These are phyloP conservation scores for Xylota sylvarum DNA, from an alignment of 2,888 invertebrate genomes.

Conservation along the genomic window DNA sequence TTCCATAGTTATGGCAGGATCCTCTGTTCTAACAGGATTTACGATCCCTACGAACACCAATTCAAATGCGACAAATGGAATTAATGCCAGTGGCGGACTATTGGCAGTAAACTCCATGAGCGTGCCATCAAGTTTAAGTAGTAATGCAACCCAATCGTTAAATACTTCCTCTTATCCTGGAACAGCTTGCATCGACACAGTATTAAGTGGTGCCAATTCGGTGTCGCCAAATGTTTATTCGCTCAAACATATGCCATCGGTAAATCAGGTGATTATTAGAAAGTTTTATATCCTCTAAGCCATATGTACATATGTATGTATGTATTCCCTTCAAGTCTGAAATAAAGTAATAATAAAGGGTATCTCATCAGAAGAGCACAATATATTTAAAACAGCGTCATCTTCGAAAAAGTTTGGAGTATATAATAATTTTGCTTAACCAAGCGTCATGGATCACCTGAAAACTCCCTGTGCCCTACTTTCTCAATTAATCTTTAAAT, in stretches of 20 bases:
- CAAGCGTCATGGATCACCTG: no score
- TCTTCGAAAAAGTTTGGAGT: no score
- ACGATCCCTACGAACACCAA: slow-evolving; percentile 46
- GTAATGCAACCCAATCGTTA: slow-evolving; percentile 87
- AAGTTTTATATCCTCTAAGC: no score
- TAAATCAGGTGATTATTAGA: slow-evolving; percentile 81
- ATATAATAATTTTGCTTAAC: no score
- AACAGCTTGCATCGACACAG: slow-evolving; percentile 85
- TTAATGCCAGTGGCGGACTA: slow-evolving; percentile 82
- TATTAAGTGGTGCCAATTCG: slow-evolving; percentile 85
- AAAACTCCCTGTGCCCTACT: no score
- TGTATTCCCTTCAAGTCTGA: no score
- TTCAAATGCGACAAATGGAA: slow-evolving; percentile 50
- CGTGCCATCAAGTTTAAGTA: slow-evolving; percentile 89
- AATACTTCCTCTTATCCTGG: slow-evolving; percentile 84
- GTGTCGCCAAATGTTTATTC: slow-evolving; percentile 85
- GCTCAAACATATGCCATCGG: slow-evolving; percentile 85
- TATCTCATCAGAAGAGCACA: no score
- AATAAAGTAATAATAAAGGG: no score
- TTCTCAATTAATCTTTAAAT: no score
- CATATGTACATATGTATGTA: no score
- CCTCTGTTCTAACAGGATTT: slow-evolving; percentile 28
- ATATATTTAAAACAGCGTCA: no score
- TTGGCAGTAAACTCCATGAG: slow-evolving; percentile 82
- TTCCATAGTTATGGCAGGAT: slow-evolving; percentile 42